Base-by-base conservation (phyloP, 2,113 vertebrate genomes). In the Charadrius vociferus region DNA sequence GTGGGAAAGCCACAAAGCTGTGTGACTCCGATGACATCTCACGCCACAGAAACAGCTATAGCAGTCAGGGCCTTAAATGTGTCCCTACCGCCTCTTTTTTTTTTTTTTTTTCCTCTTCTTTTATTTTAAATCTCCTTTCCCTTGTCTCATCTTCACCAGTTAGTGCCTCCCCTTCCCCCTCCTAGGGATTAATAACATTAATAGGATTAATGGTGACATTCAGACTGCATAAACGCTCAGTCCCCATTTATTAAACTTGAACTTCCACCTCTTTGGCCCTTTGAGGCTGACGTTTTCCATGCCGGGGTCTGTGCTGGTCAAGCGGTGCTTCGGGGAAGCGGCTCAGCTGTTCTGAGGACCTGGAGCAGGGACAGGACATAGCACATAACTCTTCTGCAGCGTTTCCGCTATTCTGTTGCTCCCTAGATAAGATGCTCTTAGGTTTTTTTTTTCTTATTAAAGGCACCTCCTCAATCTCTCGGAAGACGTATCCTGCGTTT, bases 261-360 rank as follows among this genome's bases (percentile, higher is more conserved):
- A 65, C 77, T 92, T 95, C 94, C 77, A 79, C 91, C 88, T 93
- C 59, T 84, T 72, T 75, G 94, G 63, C 36, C 66, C 81, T 96
- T 84, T 79, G 43, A 37, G 62, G 61, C 73, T 72, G 77, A 61
- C 89, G 66, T 91, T 96, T 95, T 97, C 94, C 73, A 53, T 0
- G 3, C 68, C 10, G 6, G 50, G 14, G 2, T 27, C 82, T 83
- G 66, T 92, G 82, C 81, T 88, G 47, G 53, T 80, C 77, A 72
- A 36, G 41, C 34, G 67, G 47, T 39, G 52, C 91, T 85, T 75
- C 87, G n/a, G 73, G 88, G 80, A 95, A 91, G 41, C 77, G 53
- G 84, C 67, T 96, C 86, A 93, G 94, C 82, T 95, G 68, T 95
- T 97, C 62, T 71, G 72, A 79, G 91, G 61, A 93, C 43, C 9